A percentile compares a stretch with the other conserved stretches of the same genome.
These are phyloP conservation scores for Crocidura indochinensis DNA, from an alignment of 2,797 vertebrate species.

Conservation along the genomic window DNA sequence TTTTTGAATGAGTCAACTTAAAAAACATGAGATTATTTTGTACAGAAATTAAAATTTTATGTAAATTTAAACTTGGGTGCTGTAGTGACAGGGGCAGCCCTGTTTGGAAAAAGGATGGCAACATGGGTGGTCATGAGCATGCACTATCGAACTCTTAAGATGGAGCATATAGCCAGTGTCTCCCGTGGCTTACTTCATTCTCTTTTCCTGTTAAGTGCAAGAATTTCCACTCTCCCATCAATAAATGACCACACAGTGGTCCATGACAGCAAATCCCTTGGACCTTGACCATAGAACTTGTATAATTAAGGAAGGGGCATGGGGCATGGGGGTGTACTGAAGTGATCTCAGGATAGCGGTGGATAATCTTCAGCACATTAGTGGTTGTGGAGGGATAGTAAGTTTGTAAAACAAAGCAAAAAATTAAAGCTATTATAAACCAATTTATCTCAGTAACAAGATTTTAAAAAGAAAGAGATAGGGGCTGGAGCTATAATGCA, in stretches of 20 bases:
- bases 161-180: neutral
- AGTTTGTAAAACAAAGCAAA: too few species aligned
- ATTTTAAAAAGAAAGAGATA: too few species aligned
- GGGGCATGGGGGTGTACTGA: too few species aligned
- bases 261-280: too few species aligned
- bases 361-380: too few species aligned
- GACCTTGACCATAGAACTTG: too few species aligned
- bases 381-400: too few species aligned
- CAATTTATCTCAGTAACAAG: too few species aligned
- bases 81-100: neutral
- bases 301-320: too few species aligned
- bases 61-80: neutral
- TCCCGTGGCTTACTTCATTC: neutral
- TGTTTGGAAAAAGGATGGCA: neutral
- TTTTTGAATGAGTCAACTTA: neutral
- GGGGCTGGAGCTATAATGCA: too few species aligned
- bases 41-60: conserved; percentile 1
- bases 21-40: conserved; percentile 10
- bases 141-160: neutral
- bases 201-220: neutral
- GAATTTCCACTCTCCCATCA: neutral
- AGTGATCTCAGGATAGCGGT: too few species aligned
- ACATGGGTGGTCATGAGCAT: neutral
- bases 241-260: neutral
- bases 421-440: too few species aligned